phyloP scores from a whole-genome alignment of 1,140 invertebrate genomes.

The Aphaenogaster ashmeadi region DNA sequence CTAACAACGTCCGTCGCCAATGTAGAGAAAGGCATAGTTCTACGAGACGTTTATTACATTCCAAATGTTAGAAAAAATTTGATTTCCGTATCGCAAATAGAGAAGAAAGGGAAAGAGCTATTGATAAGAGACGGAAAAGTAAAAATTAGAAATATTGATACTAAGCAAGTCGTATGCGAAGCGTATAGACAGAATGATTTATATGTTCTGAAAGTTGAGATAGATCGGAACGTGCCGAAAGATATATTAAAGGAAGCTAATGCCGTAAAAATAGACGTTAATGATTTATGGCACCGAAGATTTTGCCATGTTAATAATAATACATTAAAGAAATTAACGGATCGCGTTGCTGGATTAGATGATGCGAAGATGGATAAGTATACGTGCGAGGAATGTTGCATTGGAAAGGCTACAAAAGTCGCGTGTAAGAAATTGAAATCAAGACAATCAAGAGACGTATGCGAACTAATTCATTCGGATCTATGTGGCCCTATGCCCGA shows the following conservation, averaged over 20 bases:
- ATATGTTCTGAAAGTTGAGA: not conserved
- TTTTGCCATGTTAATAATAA: conserved; percentile 31
- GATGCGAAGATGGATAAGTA: not conserved
- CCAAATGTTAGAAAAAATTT: conserved; percentile 37
- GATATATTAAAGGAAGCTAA: not conserved
- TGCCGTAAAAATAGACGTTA: not conserved
- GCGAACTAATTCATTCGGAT: conserved; percentile 53
- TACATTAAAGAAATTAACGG: not conserved
- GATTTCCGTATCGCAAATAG: conserved; percentile 37
- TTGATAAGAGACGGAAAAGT: conserved; percentile 9
- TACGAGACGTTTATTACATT: conserved; percentile 30
- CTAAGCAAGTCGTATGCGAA: not conserved
- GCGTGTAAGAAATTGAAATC: conserved; percentile 1
- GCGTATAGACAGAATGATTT: conserved; percentile 15
- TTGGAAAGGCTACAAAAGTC: conserved; percentile 1
- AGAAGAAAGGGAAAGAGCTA: conserved; percentile 21
- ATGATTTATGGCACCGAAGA: conserved; percentile 28
- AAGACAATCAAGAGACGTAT: conserved; percentile 1
- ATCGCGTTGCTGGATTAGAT: not conserved
- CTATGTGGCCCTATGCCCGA: conserved; percentile 35
- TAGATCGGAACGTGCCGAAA: not conserved
- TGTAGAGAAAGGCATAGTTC: not conserved
- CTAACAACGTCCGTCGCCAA: conserved; percentile 2
- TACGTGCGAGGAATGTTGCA: conserved; percentile 1
- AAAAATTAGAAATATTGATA: not conserved